These are phyloP conservation scores for Hypercompe scribonia DNA, from an alignment of 2,888 invertebrate genomes.

Conservation along the genomic window DNA sequence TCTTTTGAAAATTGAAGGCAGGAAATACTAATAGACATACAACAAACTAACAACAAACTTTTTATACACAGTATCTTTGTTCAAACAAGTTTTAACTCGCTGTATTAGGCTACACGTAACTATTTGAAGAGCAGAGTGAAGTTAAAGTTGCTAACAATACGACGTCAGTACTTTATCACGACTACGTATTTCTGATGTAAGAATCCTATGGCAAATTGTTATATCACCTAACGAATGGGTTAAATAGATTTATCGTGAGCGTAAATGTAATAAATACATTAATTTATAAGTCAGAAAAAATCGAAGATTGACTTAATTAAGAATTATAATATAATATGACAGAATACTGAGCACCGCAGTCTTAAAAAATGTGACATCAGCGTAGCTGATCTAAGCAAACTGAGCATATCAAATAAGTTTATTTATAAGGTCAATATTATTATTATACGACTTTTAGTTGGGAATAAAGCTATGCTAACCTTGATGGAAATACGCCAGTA, in stretches of 20 bases:
- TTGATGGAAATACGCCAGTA: background rate
- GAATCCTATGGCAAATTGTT: background rate
- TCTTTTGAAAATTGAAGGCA: background rate
- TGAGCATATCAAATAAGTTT: background rate
- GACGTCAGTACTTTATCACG: background rate
- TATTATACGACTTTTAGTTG: background rate
- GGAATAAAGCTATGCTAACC: background rate
- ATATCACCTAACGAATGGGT: background rate
- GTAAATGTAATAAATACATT: background rate
- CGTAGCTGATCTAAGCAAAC: background rate
- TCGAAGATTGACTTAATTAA: background rate
- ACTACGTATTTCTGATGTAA: background rate
- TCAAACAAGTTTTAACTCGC: conserved; percentile 19
- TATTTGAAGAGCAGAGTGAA: conserved; percentile 12
- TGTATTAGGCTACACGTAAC: conserved; percentile 9
- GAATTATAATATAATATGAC: background rate
- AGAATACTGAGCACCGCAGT: background rate
- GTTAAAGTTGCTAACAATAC: conserved; percentile 14
- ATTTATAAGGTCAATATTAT: no score
- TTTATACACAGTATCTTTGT: conserved; percentile 9
- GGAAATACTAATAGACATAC: conserved; percentile 6
- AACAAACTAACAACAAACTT: conserved; percentile 13
- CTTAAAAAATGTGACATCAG: background rate
- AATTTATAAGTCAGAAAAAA: background rate
- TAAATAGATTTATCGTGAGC: background rate